Evolutionary conservation across 2,797 vertebrate genomes (phyloP).

Genomic region (Gallinago nigripennis): DNA sequence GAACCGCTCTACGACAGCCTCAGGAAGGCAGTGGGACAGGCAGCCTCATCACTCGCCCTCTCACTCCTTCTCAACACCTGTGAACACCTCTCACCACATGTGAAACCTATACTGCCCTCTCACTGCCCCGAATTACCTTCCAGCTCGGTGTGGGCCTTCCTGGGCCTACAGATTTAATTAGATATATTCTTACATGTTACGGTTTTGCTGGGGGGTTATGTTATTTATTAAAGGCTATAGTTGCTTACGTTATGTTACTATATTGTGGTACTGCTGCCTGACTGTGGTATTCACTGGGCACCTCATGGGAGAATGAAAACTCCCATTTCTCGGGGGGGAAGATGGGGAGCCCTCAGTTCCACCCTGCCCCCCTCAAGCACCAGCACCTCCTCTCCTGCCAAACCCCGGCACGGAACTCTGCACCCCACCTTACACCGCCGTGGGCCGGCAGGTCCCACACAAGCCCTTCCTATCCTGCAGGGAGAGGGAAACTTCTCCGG

Average conservation of each 20-base stretch:
- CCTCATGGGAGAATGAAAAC: background rate
- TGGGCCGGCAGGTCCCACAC: accelerated
- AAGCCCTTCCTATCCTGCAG: too few relatives aligned
- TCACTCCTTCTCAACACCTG: background rate
- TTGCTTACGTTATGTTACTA: background rate
- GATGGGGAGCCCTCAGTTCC: background rate
- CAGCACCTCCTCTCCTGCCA: background rate
- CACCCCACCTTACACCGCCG: background rate
- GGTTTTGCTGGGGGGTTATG: too few relatives aligned
- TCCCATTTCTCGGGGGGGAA: background rate
- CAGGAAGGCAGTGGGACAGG: background rate
- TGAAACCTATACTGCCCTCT: background rate
- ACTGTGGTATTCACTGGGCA: background rate
- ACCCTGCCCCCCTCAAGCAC: background rate
- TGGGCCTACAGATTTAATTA: background rate
- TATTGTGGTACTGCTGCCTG: background rate
- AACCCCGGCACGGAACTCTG: background rate
- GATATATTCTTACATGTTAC: background rate
- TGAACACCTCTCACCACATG: background rate
- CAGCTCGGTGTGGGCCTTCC: background rate
- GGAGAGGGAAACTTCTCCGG: background rate
- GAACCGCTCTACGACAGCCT: background rate
- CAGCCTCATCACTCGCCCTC: accelerated
- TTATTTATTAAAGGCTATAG: background rate
- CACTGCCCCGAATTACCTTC: background rate